These are phyloP conservation scores for Tetraneura akinire DNA, from an alignment of 1,140 invertebrate genomes.

Conservation along the genomic window DNA sequence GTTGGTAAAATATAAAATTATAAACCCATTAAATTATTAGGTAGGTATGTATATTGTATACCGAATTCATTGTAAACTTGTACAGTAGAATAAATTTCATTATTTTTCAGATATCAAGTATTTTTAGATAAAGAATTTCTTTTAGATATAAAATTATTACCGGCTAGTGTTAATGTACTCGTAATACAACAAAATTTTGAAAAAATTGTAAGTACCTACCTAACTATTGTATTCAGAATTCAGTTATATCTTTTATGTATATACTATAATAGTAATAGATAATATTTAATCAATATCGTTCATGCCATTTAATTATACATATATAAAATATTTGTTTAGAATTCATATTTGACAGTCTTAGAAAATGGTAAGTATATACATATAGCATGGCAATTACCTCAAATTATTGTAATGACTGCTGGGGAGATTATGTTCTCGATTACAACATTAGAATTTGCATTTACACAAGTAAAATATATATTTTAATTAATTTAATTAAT, in stretches of 20 bases:
- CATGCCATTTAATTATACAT: neutral
- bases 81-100: too few species aligned
- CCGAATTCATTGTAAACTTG: too few species aligned
- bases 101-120: constrained; percentile 20
- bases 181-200: neutral
- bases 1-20: too few species aligned
- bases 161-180: constrained; percentile 25
- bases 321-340: neutral
- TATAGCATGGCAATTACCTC: constrained; percentile 67
- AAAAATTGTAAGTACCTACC: constrained; percentile 19
- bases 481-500: too few species aligned
- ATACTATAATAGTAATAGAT: too few species aligned
- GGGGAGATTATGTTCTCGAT: constrained; percentile 70
- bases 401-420: constrained; percentile 67
- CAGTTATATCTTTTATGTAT: too few species aligned
- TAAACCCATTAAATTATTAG: too few species aligned
- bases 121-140: constrained; percentile 7
- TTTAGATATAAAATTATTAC: constrained; percentile 16
- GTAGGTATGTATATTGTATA: too few species aligned
- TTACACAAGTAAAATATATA: constrained; percentile 63
- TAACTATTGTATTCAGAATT: too few species aligned
- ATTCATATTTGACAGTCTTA: neutral
- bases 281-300: too few species aligned
- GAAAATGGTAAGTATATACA: constrained; percentile 57
- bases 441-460: constrained; percentile 70